phyloP scores from a whole-genome alignment of 30 jellyfish, hydroid and myxozoan genomes.

The Cassiopea andromeda region DNA sequence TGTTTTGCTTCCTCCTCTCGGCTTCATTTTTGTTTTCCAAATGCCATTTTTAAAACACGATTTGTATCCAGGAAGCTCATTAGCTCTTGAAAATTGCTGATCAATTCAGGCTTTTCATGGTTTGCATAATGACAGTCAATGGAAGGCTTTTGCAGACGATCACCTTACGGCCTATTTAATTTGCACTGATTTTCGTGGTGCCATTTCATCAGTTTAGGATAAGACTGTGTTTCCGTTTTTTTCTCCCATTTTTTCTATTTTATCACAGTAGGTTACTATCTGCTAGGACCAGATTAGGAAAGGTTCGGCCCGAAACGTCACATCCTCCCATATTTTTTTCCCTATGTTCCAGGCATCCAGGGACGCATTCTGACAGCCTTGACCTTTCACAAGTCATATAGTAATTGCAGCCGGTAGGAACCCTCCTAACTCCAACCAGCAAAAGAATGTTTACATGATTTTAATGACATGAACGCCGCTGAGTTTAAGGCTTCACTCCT shows the following conservation, averaged over 20 bases:
- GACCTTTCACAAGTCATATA: too few species aligned
- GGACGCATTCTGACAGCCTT: too few species aligned
- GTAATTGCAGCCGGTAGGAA: too few species aligned
- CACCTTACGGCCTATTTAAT: neutral
- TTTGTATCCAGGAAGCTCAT: neutral
- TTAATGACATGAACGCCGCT: too few species aligned
- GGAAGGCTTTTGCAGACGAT: neutral
- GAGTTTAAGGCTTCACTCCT: too few species aligned
- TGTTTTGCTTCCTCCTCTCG: neutral
- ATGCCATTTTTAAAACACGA: neutral
- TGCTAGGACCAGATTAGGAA: neutral
- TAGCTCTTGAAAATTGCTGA: neutral
- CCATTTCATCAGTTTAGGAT: neutral
- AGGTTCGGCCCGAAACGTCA: too few species aligned
- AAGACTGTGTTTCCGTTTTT: neutral
- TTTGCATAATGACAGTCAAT: neutral
- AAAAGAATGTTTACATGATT: too few species aligned
- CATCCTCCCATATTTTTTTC: too few species aligned
- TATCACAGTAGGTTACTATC: neutral
- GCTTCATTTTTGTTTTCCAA: neutral
- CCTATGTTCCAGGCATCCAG: too few species aligned
- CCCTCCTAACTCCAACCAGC: too few species aligned
- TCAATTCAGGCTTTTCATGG: neutral
- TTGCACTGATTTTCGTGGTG: neutral
- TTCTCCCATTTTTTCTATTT: neutral